Base-by-base conservation (phyloP, 2,113 vertebrate species). In the Pseudolaguvia tuberculata region DNA sequence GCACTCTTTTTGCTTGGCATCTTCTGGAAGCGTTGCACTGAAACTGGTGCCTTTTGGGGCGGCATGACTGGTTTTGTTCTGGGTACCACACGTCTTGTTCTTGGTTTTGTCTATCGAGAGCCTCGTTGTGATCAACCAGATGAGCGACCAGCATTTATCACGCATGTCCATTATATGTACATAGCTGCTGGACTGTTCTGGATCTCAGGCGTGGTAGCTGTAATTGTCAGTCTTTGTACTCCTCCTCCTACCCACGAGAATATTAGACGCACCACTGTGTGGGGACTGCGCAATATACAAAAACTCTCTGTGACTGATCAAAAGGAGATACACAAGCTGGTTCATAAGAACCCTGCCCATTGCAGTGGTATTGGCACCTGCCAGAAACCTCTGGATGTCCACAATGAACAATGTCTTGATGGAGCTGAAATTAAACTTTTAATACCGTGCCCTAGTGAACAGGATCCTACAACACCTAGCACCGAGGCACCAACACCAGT, bases 21-120 rank as follows among this genome's bases (percentile, higher is more conserved):
- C 67, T 98, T 98, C 85, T 98, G 96, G 95, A 96, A 92, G 79
- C 92, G 93, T 1, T 98, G 96, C 81, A 99, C 97, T 21, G 97
- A 99, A 79, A 95, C 85, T 35, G 97, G 97, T 0, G 97, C 96
- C 17, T 99, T 99, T 83, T 98, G 92, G 82, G 95, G 95, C 0
- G 96, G 95, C 72, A 92, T 99, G 92, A 92, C 91, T 0, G 96
- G 96, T 8, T 95, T 96, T n/a, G 65, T 87, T 10, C 87, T 99
- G 0, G 97, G 97, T 25, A 84, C 90, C 20, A 3, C 86, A 27
- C 92, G 97, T 5, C 86, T 99, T 67, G 76, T 93, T 53, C 86
- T 99, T 78, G 94, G 94, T 0, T 99, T 99, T 80, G 69, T 93
- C 73, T 99, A 96, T 86, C 93, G 94, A 13, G 92, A 90, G 69